Base-by-base conservation (phyloP, 2,113 vertebrate species). In the Caracal caracal region DNA sequence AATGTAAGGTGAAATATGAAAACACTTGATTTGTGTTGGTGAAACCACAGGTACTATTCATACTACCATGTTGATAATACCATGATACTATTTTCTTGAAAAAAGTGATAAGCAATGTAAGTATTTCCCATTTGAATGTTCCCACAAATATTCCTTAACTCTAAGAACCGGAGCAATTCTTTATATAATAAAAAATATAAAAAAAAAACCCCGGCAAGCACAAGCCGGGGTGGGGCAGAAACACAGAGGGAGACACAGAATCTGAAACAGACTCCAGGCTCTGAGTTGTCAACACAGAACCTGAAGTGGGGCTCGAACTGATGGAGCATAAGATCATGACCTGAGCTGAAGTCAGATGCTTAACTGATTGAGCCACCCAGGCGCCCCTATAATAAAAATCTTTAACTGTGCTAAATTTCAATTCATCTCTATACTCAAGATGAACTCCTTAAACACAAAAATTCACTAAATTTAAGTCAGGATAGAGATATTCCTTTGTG, bases 401-500 rank as follows among this genome's bases (percentile, higher is more conserved):
- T 82, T 71, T 68, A 81, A 49, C 73, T 16, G 80, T 86, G n/a
- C 51, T 82, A 88, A 63, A 63, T 59, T 84, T 75, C 65, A 75
- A 88, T 81, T 88, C 81, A 51, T 81, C 93, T 84, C 70, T 80
- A 70, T 51, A 95, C 24, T 90, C 43, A 90, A 93, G 90, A 93
- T 90, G 6, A 93, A 95, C 76, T 75, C 15, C 28, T 56, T 85
- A 92, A 94, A 78, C 78, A 40, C 81, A 93, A 93, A 73, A 91
- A 92, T 65, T 87, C 49, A 90, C 37, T 76, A 90, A 66, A 96
- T 86, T 93, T 94, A 93, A 93, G 24, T 79, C 82, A 81, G 49
- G 10, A 26, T 6, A 91, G 11, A 88, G 51, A 51, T 49, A 84
- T 88, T 80, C 56, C 24, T 81, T 35, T 88, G 59, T 80, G 35